These are phyloP conservation scores for Drosophila pectinifera DNA, from an alignment of 1,140 invertebrate genomes.

Conservation along the genomic window DNA sequence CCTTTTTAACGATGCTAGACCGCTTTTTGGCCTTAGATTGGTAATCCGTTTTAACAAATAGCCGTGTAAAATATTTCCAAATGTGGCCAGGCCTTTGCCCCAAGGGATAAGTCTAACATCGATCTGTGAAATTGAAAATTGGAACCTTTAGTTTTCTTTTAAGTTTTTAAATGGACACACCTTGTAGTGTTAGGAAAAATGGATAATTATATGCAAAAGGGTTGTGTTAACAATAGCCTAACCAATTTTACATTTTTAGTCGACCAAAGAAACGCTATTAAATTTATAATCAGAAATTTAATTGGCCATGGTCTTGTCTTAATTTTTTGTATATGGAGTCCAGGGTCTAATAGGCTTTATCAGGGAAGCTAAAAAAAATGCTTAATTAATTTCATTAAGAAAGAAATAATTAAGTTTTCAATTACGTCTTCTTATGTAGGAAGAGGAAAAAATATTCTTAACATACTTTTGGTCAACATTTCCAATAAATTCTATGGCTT, in stretches of 20 bases:
- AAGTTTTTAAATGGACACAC: neutral
- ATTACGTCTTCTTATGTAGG: too few species aligned
- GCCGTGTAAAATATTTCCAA: slow-evolving; percentile 22
- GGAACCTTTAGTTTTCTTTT: slow-evolving; percentile 1
- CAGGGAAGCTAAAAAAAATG: too few species aligned
- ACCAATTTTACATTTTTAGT: neutral
- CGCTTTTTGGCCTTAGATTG: slow-evolving; percentile 31
- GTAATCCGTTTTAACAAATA: slow-evolving; percentile 45
- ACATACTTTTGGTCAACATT: neutral
- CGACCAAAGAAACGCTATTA: neutral
- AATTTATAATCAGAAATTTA: too few species aligned
- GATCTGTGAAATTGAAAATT: slow-evolving; percentile 35
- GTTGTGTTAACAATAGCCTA: neutral
- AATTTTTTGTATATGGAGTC: neutral
- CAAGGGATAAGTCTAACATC: slow-evolving; percentile 9
- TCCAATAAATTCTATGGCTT: too few species aligned
- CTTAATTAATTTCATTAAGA: neutral
- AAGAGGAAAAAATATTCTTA: too few species aligned
- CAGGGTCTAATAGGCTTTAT: neutral
- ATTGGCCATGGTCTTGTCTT: neutral
- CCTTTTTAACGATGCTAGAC: slow-evolving; percentile 45
- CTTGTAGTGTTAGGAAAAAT: neutral
- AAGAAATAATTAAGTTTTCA: neutral
- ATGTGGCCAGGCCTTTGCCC: neutral
- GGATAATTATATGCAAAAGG: neutral